A percentile compares a stretch with the other conserved stretches of the same genome.
phyloP scores from a whole-genome alignment of 2,888 invertebrate species.

The Meghimatium bilineatum region DNA sequence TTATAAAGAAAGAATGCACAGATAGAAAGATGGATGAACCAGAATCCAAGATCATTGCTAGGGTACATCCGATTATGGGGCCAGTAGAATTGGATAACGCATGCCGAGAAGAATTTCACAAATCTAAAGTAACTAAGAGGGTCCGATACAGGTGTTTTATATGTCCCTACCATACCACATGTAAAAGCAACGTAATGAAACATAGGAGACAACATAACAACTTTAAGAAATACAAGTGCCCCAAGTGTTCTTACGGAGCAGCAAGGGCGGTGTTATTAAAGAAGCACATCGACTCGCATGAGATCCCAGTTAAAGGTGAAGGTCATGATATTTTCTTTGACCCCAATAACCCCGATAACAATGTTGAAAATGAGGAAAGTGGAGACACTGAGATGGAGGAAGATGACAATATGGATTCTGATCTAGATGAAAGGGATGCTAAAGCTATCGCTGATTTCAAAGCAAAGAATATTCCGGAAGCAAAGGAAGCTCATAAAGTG shows the following conservation, averaged over 20 bases:
- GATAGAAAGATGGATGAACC: background rate
- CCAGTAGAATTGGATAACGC: background rate
- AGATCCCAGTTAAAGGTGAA: conserved; percentile 42
- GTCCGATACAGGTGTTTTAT: conserved; percentile 64
- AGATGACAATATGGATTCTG: conserved; percentile 16
- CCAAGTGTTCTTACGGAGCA: conserved; percentile 65
- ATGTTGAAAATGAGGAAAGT: background rate
- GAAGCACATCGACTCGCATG: conserved; percentile 66
- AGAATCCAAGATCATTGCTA: background rate
- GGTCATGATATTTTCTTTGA: conserved; percentile 57
- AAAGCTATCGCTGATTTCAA: conserved; percentile 45
- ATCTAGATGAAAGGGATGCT: conserved; percentile 28
- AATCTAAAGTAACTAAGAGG: conserved; percentile 41
- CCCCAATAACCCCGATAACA: conserved; percentile 22
- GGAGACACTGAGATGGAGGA: conserved; percentile 49
- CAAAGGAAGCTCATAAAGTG: conserved; percentile 42
- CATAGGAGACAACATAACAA: conserved; percentile 65
- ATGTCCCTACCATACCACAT: conserved; percentile 65
- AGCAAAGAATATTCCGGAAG: conserved; percentile 45
- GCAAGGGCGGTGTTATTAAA: conserved; percentile 60
- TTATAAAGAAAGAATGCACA: background rate
- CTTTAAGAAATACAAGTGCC: conserved; percentile 63
- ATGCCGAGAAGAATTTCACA: background rate
- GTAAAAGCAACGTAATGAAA: conserved; percentile 63
- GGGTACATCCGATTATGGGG: background rate